A percentile compares a stretch with the other conserved stretches of the same genome.
These are phyloP conservation scores for Conops quadrifasciatus DNA, from an alignment of 2,888 invertebrate genomes.

Conservation along the genomic window DNA sequence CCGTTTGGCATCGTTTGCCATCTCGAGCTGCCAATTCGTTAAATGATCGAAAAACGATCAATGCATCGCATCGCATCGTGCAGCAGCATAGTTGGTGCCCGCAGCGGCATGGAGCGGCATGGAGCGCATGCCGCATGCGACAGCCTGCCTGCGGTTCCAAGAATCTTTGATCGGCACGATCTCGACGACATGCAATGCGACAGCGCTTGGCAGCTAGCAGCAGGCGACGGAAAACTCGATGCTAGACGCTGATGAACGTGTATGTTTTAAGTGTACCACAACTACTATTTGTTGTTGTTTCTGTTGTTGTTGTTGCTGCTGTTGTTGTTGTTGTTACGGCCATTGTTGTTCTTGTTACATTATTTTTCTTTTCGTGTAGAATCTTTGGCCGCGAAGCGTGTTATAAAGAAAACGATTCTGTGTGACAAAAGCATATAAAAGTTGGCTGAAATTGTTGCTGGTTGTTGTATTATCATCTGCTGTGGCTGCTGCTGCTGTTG, in stretches of 20 bases:
- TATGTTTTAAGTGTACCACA: constrained; percentile 13
- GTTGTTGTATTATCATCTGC: too few species aligned
- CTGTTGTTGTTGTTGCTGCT: constrained; percentile 21
- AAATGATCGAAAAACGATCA: constrained; percentile 28
- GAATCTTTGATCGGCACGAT: constrained; percentile 32
- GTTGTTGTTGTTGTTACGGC: constrained; percentile 45
- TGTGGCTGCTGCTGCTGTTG: constrained; percentile 11
- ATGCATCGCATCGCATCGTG: background rate
- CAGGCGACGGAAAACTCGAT: constrained; percentile 18
- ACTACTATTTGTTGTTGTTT: background rate
- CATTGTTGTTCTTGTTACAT: constrained; percentile 48
- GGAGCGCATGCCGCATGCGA: constrained; percentile 5
- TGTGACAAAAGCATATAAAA: constrained; percentile 37
- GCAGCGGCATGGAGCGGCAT: background rate
- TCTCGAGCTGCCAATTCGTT: constrained; percentile 27
- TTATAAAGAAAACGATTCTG: constrained; percentile 41
- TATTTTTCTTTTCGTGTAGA: too few species aligned
- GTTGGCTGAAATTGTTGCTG: background rate
- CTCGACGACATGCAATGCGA: constrained; percentile 5
- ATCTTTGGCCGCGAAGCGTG: constrained; percentile 41
- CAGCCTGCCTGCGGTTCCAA: constrained; percentile 19
- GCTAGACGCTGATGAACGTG: constrained; percentile 11
- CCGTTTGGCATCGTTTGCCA: constrained; percentile 20
- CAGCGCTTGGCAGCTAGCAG: constrained; percentile 9
- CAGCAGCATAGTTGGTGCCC: background rate